A percentile compares a stretch with the other conserved stretches of the same genome.
phyloP scores from a whole-genome alignment of 2,888 invertebrate species.

The Trichopria drosophilae region DNA sequence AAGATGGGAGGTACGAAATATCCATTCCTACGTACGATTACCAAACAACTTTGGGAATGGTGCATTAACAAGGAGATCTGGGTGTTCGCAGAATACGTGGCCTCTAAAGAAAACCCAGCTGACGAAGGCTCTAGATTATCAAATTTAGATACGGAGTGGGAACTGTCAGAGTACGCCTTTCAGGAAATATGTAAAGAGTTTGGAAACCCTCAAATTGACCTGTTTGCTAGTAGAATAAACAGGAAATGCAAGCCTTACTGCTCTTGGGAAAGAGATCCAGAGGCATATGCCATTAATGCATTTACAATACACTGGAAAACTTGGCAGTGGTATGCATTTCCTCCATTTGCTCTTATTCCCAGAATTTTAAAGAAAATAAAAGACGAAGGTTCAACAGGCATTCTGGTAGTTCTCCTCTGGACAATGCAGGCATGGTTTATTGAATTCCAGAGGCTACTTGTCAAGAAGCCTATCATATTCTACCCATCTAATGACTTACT shows the following conservation, averaged over 20 bases:
- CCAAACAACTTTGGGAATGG: not conserved
- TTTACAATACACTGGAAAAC: constrained; percentile 1
- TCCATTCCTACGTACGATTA: not conserved
- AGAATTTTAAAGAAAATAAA: constrained; percentile 3
- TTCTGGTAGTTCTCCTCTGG: too few species aligned
- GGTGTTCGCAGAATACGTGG: not conserved
- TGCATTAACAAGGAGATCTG: too few species aligned
- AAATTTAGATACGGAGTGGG: not conserved
- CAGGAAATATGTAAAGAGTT: not conserved
- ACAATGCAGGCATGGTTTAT: not conserved
- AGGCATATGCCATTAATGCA: not conserved
- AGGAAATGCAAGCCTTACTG: not conserved
- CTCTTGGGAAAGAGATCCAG: too few species aligned
- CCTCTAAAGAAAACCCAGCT: too few species aligned
- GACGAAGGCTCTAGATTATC: too few species aligned
- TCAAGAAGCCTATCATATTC: constrained; percentile 12
- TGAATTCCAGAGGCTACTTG: not conserved
- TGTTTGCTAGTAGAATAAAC: not conserved
- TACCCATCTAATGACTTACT: constrained; percentile 23
- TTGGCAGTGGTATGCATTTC: not conserved
- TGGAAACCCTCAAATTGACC: too few species aligned
- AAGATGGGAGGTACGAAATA: constrained; percentile 2
- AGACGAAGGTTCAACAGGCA: too few species aligned
- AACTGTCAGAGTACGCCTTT: not conserved
- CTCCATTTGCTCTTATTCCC: not conserved